Conservation (phyloP, 2,113 vertebrate species). For the Microtus pennsylvanicus region DNA sequence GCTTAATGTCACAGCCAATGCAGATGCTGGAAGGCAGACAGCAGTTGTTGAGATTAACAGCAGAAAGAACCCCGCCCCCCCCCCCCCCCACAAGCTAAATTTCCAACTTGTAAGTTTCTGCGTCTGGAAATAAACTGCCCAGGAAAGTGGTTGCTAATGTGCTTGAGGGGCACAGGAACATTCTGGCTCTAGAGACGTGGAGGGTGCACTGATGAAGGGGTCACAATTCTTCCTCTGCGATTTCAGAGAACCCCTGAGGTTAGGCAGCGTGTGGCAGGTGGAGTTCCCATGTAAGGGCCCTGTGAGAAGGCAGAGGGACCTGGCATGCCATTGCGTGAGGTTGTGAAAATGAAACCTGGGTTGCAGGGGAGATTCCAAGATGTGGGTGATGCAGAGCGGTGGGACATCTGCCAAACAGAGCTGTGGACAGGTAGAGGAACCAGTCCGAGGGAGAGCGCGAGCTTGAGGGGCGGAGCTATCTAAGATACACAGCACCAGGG, state of each 20-base stretch:
- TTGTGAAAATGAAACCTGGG: neutral
- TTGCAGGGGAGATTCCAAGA: neutral
- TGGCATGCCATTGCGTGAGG: neutral
- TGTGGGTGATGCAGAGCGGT: neutral
- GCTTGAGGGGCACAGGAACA: neutral
- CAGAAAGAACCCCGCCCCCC: neutral
- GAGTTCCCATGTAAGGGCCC: neutral
- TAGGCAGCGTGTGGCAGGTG: neutral
- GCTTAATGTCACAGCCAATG: neutral
- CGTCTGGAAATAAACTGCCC: neutral
- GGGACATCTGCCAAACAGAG: neutral
- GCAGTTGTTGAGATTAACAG: neutral
- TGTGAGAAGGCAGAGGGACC: neutral
- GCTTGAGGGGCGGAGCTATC: neutral
- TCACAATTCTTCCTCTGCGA: neutral
- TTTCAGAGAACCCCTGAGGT: neutral
- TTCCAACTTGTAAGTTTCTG: neutral
- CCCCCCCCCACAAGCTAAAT: neutral
- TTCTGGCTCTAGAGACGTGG: neutral
- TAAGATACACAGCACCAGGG: neutral
- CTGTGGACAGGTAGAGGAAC: neutral
- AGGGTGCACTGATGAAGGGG: neutral
- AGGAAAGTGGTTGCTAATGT: neutral
- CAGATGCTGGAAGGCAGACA: neutral
- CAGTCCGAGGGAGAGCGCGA: neutral